Evolutionary conservation across 2,113 vertebrate genomes (phyloP), one percentile per base, ranked within the genome.

Genomic region (Fulica atra): DNA sequence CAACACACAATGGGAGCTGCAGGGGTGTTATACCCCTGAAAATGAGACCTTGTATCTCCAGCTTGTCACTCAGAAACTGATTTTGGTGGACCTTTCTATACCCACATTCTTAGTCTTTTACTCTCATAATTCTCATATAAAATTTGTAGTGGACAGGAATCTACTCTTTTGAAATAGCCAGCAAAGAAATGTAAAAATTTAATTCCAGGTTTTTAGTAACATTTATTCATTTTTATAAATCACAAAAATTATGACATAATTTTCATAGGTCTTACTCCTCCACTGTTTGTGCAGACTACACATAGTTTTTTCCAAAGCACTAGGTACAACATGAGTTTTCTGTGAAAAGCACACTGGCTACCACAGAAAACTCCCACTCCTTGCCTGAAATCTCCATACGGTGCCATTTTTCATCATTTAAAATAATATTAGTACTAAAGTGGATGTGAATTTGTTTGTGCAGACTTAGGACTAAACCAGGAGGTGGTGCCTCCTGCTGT

Each of bases 401-500:
- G 40, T 64, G 28, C 73, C 3, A 7, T 29, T 73, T 77, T 54
- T 81, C 59, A 81, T 40, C 31, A 23, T 73, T 61, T 61, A 40
- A 73, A 86, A 40, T 21, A 70, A 16, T 48, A 50, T 9, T 31
- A 53, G 31, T 13, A 20, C 23, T 42, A 23, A 54, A 54, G n/a
- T 26, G 21, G 25, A 54, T 35, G 19, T 13, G 66, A 81, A 13
- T 1, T 3, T 42, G 73, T 81, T 63, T 71, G 1, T 26, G 35
- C 0, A 0, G 48, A 44, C 11, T 36, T 59, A 36, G 13, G 28
- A 56, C 42, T n/a, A 29, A n/a, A n/a, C 28, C 51, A 88, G 63
- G 70, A 64, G 53, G 19, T 1, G 7, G 17, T 33, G 51, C 42
- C 25, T 51, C 56, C 35, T 64, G 3, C 12, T 36, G 14, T 20